A percentile compares a stretch with the other conserved stretches of the same genome.
phyloP scores from a whole-genome alignment of 2,888 invertebrate species.

The Drosophila sordidula region DNA sequence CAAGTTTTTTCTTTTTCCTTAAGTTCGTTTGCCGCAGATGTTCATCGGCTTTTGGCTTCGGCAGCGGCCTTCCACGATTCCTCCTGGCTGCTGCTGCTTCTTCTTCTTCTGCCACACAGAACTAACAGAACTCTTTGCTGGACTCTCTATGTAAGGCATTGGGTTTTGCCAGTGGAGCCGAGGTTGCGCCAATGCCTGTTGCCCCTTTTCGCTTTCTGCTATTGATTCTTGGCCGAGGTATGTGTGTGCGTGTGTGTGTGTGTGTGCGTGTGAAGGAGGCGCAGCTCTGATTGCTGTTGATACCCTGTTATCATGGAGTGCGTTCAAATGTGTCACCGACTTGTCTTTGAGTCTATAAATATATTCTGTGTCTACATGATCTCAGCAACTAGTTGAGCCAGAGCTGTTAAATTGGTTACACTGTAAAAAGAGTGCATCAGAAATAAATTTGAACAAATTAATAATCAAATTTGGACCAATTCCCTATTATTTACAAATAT shows the following conservation, averaged over 20 bases:
- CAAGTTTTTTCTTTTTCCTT: constrained; percentile 19
- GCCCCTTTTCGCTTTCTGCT: constrained; percentile 52
- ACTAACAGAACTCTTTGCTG: constrained; percentile 44
- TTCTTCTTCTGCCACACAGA: constrained; percentile 14
- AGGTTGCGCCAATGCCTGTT: constrained; percentile 1
- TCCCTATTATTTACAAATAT: too few relatives aligned
- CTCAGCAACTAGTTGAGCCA: neutral
- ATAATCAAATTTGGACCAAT: too few relatives aligned
- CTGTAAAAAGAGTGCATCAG: neutral
- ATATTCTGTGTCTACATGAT: neutral
- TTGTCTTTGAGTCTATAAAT: neutral
- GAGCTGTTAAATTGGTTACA: neutral
- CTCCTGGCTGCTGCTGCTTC: constrained; percentile 25
- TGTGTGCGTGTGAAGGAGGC: neutral
- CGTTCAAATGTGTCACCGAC: neutral
- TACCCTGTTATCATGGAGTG: constrained; percentile 12
- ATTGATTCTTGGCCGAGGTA: neutral
- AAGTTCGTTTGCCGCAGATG: constrained; percentile 54
- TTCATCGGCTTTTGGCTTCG: constrained; percentile 37
- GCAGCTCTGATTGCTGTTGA: constrained; percentile 12
- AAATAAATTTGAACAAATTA: too few relatives aligned
- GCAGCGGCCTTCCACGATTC: constrained; percentile 37
- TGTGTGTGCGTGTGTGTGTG: neutral
- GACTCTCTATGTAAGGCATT: constrained; percentile 70
- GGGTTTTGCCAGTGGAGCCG: constrained; percentile 57